These are phyloP conservation scores for Julus scanicus DNA, from an alignment of 2,888 invertebrate species.

Conservation along the genomic window DNA sequence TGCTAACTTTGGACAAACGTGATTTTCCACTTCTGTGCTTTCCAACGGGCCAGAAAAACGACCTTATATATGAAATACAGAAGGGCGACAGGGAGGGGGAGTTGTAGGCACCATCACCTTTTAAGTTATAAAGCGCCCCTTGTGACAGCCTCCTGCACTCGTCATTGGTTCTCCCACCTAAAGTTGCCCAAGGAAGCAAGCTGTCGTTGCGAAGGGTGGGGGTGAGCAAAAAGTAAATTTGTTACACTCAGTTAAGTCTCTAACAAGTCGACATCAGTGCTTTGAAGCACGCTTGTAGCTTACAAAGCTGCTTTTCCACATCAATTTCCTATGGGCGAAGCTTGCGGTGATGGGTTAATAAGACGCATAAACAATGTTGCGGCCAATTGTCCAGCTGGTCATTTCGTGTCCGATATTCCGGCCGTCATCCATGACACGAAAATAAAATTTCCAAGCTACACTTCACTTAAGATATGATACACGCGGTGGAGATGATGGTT, in stretches of 20 bases:
- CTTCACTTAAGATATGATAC: neutral
- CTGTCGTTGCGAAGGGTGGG: conserved; percentile 34
- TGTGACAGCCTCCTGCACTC: neutral
- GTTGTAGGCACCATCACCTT: conserved; percentile 30
- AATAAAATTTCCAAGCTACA: conserved; percentile 5
- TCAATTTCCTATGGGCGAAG: conserved; percentile 37
- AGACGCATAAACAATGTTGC: conserved; percentile 21
- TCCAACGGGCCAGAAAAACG: conserved; percentile 48
- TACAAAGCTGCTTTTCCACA: conserved; percentile 39
- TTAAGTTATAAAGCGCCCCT: neutral
- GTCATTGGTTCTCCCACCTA: conserved; percentile 34
- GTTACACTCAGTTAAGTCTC: conserved; percentile 35
- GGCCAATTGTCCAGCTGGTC: conserved; percentile 34
- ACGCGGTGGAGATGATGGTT: neutral
- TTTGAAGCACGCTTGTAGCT: neutral
- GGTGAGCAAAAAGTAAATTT: conserved; percentile 10
- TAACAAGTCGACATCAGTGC: conserved; percentile 36
- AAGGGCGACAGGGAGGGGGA: neutral
- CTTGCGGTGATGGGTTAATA: conserved; percentile 35
- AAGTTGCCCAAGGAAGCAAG: conserved; percentile 7
- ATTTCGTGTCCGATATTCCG: conserved; percentile 3
- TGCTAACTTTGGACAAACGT: conserved; percentile 50
- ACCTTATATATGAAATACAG: conserved; percentile 18
- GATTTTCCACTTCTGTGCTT: conserved; percentile 49
- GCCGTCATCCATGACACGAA: conserved; percentile 35